Conservation (phyloP, 2,113 vertebrate species). For the Columbina picui region DNA sequence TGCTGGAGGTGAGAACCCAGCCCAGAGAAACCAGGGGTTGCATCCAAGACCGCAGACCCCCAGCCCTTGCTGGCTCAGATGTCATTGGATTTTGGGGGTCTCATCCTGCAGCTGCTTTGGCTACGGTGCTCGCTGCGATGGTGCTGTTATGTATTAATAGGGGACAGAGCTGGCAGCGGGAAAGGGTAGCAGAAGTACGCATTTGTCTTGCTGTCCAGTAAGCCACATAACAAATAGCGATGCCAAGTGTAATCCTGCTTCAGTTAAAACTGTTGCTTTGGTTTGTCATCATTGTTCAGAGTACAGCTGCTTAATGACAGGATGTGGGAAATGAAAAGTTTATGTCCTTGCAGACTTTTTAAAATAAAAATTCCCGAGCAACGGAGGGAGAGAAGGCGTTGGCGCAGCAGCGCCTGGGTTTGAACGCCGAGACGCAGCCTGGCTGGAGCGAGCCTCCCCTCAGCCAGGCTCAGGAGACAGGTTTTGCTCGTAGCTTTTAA, state of each 20-base stretch:
- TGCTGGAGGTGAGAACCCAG: background rate
- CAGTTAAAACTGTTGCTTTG: slow-evolving; percentile 48
- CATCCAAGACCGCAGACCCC: background rate
- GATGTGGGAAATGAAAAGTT: slow-evolving; percentile 47
- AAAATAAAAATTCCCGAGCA: slow-evolving; percentile 45
- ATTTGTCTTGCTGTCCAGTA: slow-evolving; percentile 61
- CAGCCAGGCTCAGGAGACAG: background rate
- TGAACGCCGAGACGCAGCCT: background rate
- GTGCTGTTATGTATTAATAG: background rate
- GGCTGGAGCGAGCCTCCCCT: background rate
- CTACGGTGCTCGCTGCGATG: background rate
- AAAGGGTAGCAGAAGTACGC: background rate
- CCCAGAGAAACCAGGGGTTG: background rate
- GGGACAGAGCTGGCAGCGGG: slow-evolving; percentile 8
- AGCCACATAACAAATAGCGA: slow-evolving; percentile 41
- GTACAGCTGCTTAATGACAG: slow-evolving; percentile 55
- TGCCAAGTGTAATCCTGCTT: slow-evolving; percentile 45
- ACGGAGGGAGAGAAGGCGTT: background rate
- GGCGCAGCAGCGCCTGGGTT: background rate
- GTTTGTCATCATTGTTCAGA: slow-evolving; percentile 58
- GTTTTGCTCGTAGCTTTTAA: slow-evolving; percentile 32
- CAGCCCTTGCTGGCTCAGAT: background rate
- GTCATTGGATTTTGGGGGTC: background rate
- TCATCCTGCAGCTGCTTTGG: background rate
- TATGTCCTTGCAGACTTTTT: slow-evolving; percentile 34